These are phyloP conservation scores for Carollia perspicillata DNA, from an alignment of 2,113 vertebrate species.

Conservation along the genomic window DNA sequence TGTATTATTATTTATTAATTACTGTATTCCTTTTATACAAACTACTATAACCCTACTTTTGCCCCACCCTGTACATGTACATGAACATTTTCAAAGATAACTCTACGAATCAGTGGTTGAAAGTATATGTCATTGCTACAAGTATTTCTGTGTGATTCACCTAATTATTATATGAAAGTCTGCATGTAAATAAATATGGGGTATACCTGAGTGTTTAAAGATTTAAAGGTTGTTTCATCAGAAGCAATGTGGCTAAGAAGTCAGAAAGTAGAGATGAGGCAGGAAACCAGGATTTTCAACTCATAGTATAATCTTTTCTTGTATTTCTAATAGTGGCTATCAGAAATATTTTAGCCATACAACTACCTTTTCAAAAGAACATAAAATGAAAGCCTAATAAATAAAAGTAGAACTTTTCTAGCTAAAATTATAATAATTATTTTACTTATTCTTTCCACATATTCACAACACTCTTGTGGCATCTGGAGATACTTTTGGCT, in stretches of 20 bases:
- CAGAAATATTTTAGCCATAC: neutral
- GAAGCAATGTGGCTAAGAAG: neutral
- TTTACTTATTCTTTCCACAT: neutral
- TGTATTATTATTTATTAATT: neutral
- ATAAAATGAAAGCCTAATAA: neutral
- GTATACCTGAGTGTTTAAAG: neutral
- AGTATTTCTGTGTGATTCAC: neutral
- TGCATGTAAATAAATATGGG: neutral
- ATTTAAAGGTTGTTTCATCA: neutral
- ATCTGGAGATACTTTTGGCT: neutral
- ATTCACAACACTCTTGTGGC: neutral
- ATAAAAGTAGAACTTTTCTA: neutral
- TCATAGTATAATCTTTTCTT: neutral
- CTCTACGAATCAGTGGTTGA: neutral
- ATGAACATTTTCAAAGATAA: neutral
- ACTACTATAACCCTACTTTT: neutral
- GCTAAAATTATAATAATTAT: neutral
- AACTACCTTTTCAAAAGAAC: neutral
- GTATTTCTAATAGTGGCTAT: neutral
- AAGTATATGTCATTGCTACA: neutral
- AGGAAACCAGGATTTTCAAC: neutral
- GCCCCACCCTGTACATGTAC: neutral
- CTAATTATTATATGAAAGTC: neutral
- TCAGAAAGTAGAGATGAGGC: neutral
- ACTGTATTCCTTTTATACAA: neutral